Evolutionary conservation across 2,797 vertebrate species (phyloP), one percentile per base, ranked within the genome.

Genomic region (Sebastes vulpes): DNA sequence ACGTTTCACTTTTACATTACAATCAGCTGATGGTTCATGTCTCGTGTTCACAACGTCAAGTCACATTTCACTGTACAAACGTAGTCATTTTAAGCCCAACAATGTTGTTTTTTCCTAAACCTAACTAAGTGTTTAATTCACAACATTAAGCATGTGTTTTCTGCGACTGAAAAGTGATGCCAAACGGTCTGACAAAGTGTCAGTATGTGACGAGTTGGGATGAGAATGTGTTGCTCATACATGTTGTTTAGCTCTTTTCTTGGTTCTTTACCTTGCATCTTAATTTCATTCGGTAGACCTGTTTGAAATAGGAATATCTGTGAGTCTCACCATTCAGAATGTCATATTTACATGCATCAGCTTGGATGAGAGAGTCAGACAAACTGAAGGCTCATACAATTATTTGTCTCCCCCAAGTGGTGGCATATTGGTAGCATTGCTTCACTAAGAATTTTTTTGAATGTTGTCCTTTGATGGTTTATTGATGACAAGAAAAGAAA

Each of bases 321-420:
- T 21, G 10, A 25, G 11, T 35, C 9, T n/a, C 18, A 48, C 7
- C 16, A 28, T n/a, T 53, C 11, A 26, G 16, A 46, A 56, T 10
- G 0, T 32, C 3, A 9, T 4, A 48, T 61, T 18, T 26, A 20
- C 11, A 4, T 42, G 12, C 38, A 32, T 11, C 38, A 29, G 21
- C 9, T 32, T 60, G 9, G 2, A 38, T 21, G 20, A 38, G 4
- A n/a, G 5, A 3, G n/a, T 42, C 54, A 52, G n/a, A 26, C 2
- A 12, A 4, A 72, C 32, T 6, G 2, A 21, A 25, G 9, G 3
- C 2, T 63, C 18, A 21, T 20, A 28, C 20, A 9, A 54, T 46
- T 6, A 3, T 75, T 35, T 92, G 91, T 91, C 92, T 72, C 94
- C 93, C 89, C 68, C 94, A 29, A 66, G 92, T 95, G 94, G 93